Base-by-base conservation (phyloP, 2,888 invertebrate genomes). In the Eledona agricola region DNA sequence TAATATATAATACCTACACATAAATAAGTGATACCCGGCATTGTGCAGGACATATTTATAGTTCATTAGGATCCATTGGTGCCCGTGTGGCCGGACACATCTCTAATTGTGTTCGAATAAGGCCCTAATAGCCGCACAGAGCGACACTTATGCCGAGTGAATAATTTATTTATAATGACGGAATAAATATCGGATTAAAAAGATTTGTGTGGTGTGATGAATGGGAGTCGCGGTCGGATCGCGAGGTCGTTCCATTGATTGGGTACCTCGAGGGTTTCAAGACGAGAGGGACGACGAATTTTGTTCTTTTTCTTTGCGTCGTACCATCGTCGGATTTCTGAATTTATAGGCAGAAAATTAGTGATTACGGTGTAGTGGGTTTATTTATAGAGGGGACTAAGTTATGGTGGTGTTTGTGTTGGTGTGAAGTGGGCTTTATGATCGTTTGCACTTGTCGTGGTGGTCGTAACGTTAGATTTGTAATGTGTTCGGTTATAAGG, bases 161-260 rank as follows among this genome's bases (percentile, higher is more conserved):
- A 75, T 74, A 76, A 76, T 76, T 75, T 76, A 76, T 75, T 74
- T 74, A 75, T 76, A 75, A 76, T 75, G 73, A 73, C 69, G 72
- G 69, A 71, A 75, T 76, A 76, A 76, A 76, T 75, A 75, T 71
- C 70, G 74, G 76, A 76, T 76, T 76, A 75, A 73, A 69, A 72
- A 73, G 75, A 75, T 75, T 75, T 74, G 74, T 74, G 73, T 72
- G 72, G 74, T 74, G 71, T 73, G 74, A 74, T 75, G 73, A 73
- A 75, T 74, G 67, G 69, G 47, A 20, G 22, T 22, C 42, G 37
- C 28, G 19, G 20, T 20, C 15, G 23, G 35, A 15, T 38, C 37
- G 54, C 43, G 45, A 38, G 29, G 25, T 45, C 17, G 29, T 38
- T 66, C 69, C 70, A 71, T 71, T 70, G 69, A 71, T 69, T 69